Base-by-base conservation (phyloP, 1,140 invertebrate species). In the Leptonema lineaticorne region DNA sequence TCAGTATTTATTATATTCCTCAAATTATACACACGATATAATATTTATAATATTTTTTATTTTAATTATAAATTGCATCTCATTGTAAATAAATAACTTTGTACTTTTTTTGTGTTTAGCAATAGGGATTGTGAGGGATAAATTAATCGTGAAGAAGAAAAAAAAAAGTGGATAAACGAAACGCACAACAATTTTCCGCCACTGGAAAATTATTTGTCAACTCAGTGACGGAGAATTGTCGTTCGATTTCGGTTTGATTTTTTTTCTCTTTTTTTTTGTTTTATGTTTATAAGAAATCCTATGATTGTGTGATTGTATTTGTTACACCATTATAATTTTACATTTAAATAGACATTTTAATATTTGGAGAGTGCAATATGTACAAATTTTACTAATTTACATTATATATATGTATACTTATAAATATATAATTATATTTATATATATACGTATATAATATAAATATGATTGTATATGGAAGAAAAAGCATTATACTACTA, bases 341-440 rank as follows among this genome's bases (percentile, higher is more conserved):
- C 71, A 50, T 69, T 67, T 72, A 70, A 46, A 73, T 72, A 72
- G 63, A 72, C 67, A 72, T 72, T 69, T 75, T 77, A 77, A 76
- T 76, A 75, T 76, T 78, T 77, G 75, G 75, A 76, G 77, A 76
- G 79, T 80, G 79, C 79, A 80, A 80, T 80, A 80, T 79, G 78
- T 80, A 80, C 78, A 80, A 80, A 80, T 79, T 80, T 79, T 76
- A 78, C 75, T 78, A 79, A 78, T 80, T 79, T 76, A 76, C 75
- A 76, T 80, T 77, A 75, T n/a, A n/a, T n/a, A n/a, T n/a, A n/a
- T n/a, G n/a, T n/a, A n/a, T n/a, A n/a, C n/a, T n/a, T n/a, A n/a
- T n/a, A n/a, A n/a, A n/a, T n/a, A n/a, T n/a, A n/a, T n/a, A n/a
- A n/a, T n/a, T n/a, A n/a, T n/a, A 79, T 78, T 72, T 60, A 59